Evolutionary conservation across 2,888 invertebrate genomes (phyloP), one percentile per base, ranked within the genome.

Genomic region (Cephus spinipes): DNA sequence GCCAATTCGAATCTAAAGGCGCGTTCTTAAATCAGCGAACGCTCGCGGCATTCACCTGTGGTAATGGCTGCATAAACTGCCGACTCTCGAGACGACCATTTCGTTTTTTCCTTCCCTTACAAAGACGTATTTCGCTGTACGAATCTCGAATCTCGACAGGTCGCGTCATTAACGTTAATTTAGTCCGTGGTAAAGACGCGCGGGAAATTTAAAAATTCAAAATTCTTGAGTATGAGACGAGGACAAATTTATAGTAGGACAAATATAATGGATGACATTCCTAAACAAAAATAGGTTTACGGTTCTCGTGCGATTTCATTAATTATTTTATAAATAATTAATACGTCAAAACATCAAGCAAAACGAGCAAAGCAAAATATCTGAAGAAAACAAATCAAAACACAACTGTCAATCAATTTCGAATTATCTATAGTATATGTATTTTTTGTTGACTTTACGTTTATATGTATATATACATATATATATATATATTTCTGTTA

Each of bases 41-140:
- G 79, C 84, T 85, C 78, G 83, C 83, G 83, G 85, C 84, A 81
- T 83, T 85, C 85, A 83, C 85, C 84, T 85, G 84, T 83, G 83
- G 80, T 85, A 85, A 85, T 85, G 85, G 85, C 84, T 81, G 81
- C 85, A 80, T 85, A 85, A 85, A 85, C 83, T 84, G 78, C 79
- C 81, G 81, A 79, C 79, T 82, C 81, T 79, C 23, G 36, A 12
- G 30, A 33, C 36, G 36, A 81, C 79, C 80, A 78, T 76, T 85
- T 79, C 81, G 81, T 83, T 82, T 83, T 83, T 84, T 82, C 80
- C 79, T 80, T 77, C 83, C 35, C 75, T 79, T 9, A 55, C 55
- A 55, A 55, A 78, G 82, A 85, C 80, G 83, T 85, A 84, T 82
- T 83, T 69, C 77, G 78, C 75, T 79, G 73, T 78, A 76, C 78